phyloP scores from a whole-genome alignment of 2,113 vertebrate genomes.

The Setophaga kirtlandii region DNA sequence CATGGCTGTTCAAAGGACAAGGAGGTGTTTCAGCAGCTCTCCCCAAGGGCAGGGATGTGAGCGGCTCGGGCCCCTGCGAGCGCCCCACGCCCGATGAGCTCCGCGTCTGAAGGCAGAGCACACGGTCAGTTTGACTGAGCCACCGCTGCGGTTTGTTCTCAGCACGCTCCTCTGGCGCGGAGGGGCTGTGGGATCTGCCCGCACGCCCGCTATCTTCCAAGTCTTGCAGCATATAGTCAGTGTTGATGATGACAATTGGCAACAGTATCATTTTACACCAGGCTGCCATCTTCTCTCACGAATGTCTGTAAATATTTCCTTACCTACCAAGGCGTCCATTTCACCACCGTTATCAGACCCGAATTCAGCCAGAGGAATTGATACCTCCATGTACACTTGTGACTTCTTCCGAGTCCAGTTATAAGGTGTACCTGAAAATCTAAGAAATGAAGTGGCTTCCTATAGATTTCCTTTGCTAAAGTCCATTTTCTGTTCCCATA shows the following conservation, averaged over 20 bases:
- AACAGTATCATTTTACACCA: neutral
- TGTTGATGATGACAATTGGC: neutral
- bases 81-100: neutral
- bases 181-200: neutral
- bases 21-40: accelerated
- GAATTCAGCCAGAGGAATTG: neutral
- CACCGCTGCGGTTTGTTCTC: neutral
- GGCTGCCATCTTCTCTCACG: neutral
- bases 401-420: neutral
- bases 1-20: accelerated
- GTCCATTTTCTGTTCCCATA: neutral
- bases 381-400: neutral
- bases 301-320: neutral
- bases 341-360: neutral
- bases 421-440: neutral
- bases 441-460: neutral
- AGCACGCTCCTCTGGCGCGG: accelerated
- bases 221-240: neutral
- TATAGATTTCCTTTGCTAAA: neutral
- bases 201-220: accelerated
- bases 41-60: neutral
- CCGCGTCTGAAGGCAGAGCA: neutral
- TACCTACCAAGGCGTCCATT: neutral
- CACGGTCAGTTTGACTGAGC: neutral
- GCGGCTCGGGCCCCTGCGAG: neutral